Base-by-base conservation (phyloP, 1,140 invertebrate species). In the Panagrolaimus sp. region DNA sequence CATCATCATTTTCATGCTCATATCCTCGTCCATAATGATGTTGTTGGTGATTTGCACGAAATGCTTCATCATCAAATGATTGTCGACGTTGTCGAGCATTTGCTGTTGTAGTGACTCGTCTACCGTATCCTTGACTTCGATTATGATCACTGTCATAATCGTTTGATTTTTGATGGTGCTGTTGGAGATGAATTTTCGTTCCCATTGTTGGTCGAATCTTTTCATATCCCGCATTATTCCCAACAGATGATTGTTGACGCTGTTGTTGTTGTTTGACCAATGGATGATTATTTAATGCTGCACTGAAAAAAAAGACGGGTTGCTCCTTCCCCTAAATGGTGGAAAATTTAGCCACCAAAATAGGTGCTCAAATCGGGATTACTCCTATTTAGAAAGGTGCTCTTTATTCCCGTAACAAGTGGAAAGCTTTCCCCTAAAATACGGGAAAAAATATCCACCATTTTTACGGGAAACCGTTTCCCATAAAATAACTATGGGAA, bases 221-320 rank as follows among this genome's bases (percentile, higher is more conserved):
- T 38, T 38, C 32, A 38, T 38, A 38, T 38, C 32, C 32, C 32
- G 2, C 32, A 38, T 38, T 38, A 38, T 7, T 38, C 2, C 32
- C 32, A 38, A 7, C 32, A 38, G 32, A 38, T 38, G 32, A 4
- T 58, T 58, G 52, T 58, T 58, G 52, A 28, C 21, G 52, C 4
- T 28, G 12, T 58, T 58, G 52, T 21, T 58, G 52, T n/a, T 58
- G 52, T 28, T 58, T 58, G 0, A 58, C 52, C 10, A 58, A 28
- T 1, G 52, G 52, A 58, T 58, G 52, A 14, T 58, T 58, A 14
- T 21, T 26, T 14, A 58, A 58, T 26, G 52, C 52, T 8, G 48
- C 26, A n/a, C 48, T n/a, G n/a, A n/a, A n/a, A n/a, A n/a, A n/a
- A n/a, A n/a, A n/a, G n/a, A n/a, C n/a, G n/a, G n/a, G n/a, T n/a